Conservation (phyloP, 2,113 vertebrate species). For the Panthera tigris region DNA sequence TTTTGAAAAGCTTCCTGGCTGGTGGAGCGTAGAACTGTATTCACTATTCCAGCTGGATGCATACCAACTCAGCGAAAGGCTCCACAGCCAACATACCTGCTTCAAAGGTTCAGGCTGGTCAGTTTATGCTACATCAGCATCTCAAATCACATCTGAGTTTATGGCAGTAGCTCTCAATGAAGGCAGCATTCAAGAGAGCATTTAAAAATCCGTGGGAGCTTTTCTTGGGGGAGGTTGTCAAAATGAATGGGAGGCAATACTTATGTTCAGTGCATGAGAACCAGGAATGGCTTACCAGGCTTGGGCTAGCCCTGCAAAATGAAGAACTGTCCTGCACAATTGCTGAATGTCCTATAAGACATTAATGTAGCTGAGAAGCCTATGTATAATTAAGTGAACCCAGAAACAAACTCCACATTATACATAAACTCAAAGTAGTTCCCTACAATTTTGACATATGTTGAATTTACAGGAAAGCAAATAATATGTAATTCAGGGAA, state of each 20-base stretch:
- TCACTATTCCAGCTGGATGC: not conserved
- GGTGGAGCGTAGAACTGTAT: not conserved
- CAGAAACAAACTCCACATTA: conserved; percentile 31
- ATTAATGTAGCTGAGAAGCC: not conserved
- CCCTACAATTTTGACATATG: not conserved
- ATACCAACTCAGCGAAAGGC: not conserved
- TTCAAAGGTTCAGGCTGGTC: not conserved
- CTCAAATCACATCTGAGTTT: not conserved
- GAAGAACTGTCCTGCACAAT: not conserved
- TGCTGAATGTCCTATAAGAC: not conserved
- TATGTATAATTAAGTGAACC: conserved; percentile 7
- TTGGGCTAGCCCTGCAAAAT: not conserved
- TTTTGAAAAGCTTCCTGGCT: not conserved
- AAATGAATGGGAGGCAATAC: not conserved
- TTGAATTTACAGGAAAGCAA: not conserved
- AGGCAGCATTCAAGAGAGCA: not conserved
- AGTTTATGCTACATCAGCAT: not conserved
- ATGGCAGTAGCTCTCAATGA: not conserved
- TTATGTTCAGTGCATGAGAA: not conserved
- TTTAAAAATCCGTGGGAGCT: not conserved
- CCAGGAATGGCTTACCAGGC: not conserved
- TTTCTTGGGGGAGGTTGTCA: not conserved
- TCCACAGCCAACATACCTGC: not conserved
- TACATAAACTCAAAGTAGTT: conserved; percentile 14
- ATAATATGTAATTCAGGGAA: conserved; percentile 26